Base-by-base conservation (phyloP, 2,797 vertebrate genomes). In the Nyctalus aviator region DNA sequence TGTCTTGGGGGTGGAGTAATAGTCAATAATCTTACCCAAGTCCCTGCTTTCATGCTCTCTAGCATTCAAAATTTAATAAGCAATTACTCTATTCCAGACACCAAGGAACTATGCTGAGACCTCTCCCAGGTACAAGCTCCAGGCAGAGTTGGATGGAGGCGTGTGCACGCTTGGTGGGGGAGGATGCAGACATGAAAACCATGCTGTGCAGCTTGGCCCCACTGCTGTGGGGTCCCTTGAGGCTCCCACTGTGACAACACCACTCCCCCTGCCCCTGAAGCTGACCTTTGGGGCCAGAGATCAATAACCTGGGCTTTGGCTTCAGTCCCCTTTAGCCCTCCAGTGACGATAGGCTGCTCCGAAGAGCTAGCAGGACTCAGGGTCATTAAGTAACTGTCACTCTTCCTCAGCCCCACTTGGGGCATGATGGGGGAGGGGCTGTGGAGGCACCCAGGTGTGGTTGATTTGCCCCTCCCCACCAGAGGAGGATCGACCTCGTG, bases 271-370 rank as follows among this genome's bases (percentile, higher is more conserved):
- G 82, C 30, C 93, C 93, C 96, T 91, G 94, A 87, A 93, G 89
- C 95, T 98, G 98, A 98, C 98, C 98, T 98, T 97, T 97, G 95
- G 90, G 97, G 97, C 92, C 0, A 93, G 81, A 95, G 93, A 98
- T 98, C 98, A 96, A 98, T 98, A 98, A 93, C 2, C 6, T 94
- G 97, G 97, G 94, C 97, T 95, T 66, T 27, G 44, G 95, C 62
- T 94, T 95, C 90, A 96, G 91, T 62, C 90, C 84, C 92, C 88
- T 79, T 93, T 83, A 79, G 84, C 0, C 6, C 77, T 95, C 85
- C 12, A 92, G 21, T 93, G 95, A 93, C 95, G 93, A 93, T 13
- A 57, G 93, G 30, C 73, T 25, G 77, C 87, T 91, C 93, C 78
- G 79, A 94, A 90, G 84, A 96, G 81, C 95, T 83, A 84, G 90